These are phyloP conservation scores for Tuberolachnus salignus DNA, from an alignment of 2,888 invertebrate genomes.

Conservation along the genomic window DNA sequence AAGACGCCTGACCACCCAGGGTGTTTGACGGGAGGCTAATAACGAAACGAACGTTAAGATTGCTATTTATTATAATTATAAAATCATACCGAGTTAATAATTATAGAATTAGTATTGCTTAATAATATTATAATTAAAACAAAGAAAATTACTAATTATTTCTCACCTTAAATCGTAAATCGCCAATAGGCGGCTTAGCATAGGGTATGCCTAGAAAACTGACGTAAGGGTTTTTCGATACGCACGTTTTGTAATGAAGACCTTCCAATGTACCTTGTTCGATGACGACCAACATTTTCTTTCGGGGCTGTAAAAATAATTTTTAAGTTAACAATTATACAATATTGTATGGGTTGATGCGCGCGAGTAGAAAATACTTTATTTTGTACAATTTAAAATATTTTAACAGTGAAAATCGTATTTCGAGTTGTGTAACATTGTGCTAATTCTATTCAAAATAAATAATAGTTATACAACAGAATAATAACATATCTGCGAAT, in stretches of 20 bases:
- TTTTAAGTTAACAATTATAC: background rate
- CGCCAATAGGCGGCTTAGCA: conserved; percentile 57
- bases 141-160: background rate
- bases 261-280: conserved; percentile 57
- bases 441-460: too few species aligned
- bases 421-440: too few species aligned
- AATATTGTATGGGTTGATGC: too few species aligned
- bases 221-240: conserved; percentile 56
- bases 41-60: background rate
- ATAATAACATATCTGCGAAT: too few species aligned
- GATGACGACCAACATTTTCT: conserved; percentile 39
- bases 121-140: too few species aligned
- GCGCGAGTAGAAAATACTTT: too few species aligned
- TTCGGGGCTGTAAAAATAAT: conserved; percentile 35
- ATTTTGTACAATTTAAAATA: too few species aligned
- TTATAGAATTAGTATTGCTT: background rate
- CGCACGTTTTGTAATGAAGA: conserved; percentile 33
- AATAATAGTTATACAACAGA: too few species aligned
- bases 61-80: background rate
- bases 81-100: too few species aligned
- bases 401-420: too few species aligned
- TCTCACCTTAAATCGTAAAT: conserved; percentile 58
- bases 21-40: conserved; percentile 56
- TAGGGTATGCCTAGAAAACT: conserved; percentile 59
- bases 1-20: conserved; percentile 57